Base-by-base conservation (phyloP, 2,797 vertebrate genomes). In the Hydrolagus colliei region DNA sequence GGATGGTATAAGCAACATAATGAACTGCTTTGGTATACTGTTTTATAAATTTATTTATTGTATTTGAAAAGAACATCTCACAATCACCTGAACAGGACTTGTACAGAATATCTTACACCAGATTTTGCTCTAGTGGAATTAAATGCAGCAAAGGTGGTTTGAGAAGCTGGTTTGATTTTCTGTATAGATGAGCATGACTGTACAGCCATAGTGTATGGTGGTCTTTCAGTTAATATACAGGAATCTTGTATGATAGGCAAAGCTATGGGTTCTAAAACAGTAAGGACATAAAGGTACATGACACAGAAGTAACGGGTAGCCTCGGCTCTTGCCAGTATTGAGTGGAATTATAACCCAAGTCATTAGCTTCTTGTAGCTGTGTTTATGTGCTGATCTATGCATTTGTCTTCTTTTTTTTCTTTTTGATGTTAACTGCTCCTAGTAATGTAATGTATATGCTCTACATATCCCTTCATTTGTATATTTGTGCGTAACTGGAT, bases 271-370 rank as follows among this genome's bases (percentile, higher is more conserved):
- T 71, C 79, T 84, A 67, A 84, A 91, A 91, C 91, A 89, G 90
- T 91, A 71, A 11, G 12, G 79, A 32, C 79, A 71, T 84, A 61
- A 86, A 86, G 75, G 71, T 87, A 84, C 78, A 87, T 67, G 87
- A 87, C 86, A 88, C 82, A 77, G 79, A 84, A 91, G 85, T 90
- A 88, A 90, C 0, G 22, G 91, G 91, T 92, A 92, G 91, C 92
- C 91, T 91, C 88, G 92, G 91, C 90, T 90, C 88, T 91, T 84
- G 86, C 89, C 91, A 91, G 91, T 92, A 91, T 95, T 93, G 86
- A 89, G 91, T 89, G 86, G 89, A 82, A 71, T 88, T 92, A 88
- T 88, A 89, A 90, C 89, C 88, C 88, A 89, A 90, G 88, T 90
- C 89, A 85, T 92, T 89, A 89, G 91, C 91, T 92, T 90, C 90